Evolutionary conservation across 2,888 invertebrate genomes (phyloP).

Genomic region (Adela reaumurella): DNA sequence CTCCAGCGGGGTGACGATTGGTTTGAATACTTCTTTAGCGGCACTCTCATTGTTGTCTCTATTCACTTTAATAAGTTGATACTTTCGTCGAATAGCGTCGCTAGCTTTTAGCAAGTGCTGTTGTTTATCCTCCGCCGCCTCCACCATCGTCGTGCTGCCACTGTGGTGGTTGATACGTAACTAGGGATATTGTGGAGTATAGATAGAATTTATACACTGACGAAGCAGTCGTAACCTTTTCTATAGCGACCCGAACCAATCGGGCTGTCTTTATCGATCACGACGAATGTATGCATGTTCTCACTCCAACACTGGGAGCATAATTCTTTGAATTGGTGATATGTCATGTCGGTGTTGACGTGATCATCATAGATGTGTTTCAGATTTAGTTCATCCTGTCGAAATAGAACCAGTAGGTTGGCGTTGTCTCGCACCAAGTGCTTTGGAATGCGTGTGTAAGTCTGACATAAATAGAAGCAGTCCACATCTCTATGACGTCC

Average conservation of each 20-base stretch:
- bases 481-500: slow-evolving; percentile 22
- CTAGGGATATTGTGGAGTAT: background rate
- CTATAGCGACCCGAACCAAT: slow-evolving; percentile 12
- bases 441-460: slow-evolving; percentile 6
- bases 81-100: background rate
- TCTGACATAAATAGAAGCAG: slow-evolving; percentile 19
- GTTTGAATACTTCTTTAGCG: background rate
- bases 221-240: slow-evolving; percentile 8
- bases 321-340: slow-evolving; percentile 8
- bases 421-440: slow-evolving; percentile 6
- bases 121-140: background rate
- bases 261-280: slow-evolving; percentile 12
- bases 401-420: slow-evolving; percentile 6
- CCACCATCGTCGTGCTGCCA: background rate
- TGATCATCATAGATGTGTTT: slow-evolving; percentile 12
- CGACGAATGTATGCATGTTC: slow-evolving; percentile 4
- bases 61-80: background rate
- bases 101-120: background rate
- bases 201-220: slow-evolving; percentile 4
- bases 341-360: slow-evolving; percentile 13
- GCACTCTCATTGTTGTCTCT: background rate
- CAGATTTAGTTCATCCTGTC: slow-evolving; percentile 10
- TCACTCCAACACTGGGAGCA: slow-evolving; percentile 4
- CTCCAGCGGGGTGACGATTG: background rate
- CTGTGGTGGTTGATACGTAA: background rate